These are phyloP conservation scores for Parazoanthus darwini DNA, from an alignment of 92 coral and sea anemone species.

Conservation along the genomic window DNA sequence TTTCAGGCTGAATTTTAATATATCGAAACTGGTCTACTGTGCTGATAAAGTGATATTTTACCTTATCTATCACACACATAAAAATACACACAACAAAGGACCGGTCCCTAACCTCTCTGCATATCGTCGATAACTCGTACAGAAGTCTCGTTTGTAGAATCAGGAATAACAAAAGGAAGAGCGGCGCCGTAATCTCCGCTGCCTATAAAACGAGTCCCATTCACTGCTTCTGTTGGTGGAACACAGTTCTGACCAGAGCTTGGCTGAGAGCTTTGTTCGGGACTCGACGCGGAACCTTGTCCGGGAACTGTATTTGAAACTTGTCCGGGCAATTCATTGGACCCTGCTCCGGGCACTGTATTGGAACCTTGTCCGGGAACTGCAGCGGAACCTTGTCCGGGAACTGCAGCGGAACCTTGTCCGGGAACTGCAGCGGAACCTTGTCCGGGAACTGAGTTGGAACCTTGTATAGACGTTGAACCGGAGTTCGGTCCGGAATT, in stretches of 20 bases:
- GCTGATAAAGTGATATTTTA: too few relatives aligned
- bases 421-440: background rate
- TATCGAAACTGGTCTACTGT: too few relatives aligned
- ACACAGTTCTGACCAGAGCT: background rate
- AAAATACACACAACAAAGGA: background rate
- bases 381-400: background rate
- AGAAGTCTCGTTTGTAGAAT: background rate
- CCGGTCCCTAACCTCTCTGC: background rate
- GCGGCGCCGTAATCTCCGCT: conserved; percentile 30
- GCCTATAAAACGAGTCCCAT: background rate
- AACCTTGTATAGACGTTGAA: background rate
- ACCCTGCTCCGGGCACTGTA: background rate
- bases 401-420: background rate
- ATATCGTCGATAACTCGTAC: conserved; percentile 17
- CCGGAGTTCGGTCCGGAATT: background rate
- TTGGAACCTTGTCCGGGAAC: background rate
- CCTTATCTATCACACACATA: background rate
- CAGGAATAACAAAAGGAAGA: conserved; percentile 9
- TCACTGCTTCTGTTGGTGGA: background rate
- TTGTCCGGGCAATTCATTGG: background rate
- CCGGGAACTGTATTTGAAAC: background rate
- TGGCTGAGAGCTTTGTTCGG: conserved; percentile 6
- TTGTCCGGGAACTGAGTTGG: conserved; percentile 8
- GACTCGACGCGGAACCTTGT: background rate
- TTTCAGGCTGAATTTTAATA: too few relatives aligned